Evolutionary conservation across 2,888 invertebrate species (phyloP).

Genomic region (Orthosia gothica): DNA sequence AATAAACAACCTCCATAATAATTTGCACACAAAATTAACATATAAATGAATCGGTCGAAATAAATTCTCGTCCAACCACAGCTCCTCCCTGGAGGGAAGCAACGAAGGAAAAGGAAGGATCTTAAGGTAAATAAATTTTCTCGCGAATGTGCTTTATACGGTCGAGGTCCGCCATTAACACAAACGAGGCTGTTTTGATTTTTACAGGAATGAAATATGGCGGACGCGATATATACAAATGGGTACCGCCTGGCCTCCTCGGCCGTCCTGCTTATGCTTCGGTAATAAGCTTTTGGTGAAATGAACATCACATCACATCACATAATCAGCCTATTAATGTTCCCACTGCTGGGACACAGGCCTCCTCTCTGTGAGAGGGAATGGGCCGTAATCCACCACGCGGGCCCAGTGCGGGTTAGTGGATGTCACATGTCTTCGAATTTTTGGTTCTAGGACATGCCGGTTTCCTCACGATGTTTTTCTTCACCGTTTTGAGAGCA

Average conservation of each 20-base stretch:
- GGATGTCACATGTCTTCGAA: no score
- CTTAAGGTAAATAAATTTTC: slow-evolving; percentile 31
- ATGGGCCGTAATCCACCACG: no score
- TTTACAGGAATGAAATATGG: slow-evolving; percentile 36
- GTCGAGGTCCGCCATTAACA: slow-evolving; percentile 10
- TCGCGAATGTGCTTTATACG: slow-evolving; percentile 26
- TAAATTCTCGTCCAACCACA: slow-evolving; percentile 32
- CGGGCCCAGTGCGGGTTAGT: no score
- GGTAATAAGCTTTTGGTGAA: slow-evolving; percentile 3
- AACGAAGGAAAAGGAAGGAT: slow-evolving; percentile 1
- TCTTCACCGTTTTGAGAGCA: no score
- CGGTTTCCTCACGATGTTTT: no score
- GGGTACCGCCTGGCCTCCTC: not conserved
- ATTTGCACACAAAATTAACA: slow-evolving; percentile 36
- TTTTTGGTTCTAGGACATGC: no score
- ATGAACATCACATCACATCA: no score
- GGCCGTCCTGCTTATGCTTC: not conserved
- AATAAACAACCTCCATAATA: slow-evolving; percentile 28
- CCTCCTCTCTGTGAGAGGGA: no score
- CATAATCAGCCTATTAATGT: no score
- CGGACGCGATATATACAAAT: slow-evolving; percentile 29
- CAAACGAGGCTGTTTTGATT: slow-evolving; percentile 22
- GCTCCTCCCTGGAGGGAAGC: slow-evolving; percentile 5
- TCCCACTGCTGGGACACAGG: no score
- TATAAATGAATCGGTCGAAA: slow-evolving; percentile 42